These are phyloP conservation scores for Galbula dea DNA, from an alignment of 2,113 vertebrate species.

Conservation along the genomic window DNA sequence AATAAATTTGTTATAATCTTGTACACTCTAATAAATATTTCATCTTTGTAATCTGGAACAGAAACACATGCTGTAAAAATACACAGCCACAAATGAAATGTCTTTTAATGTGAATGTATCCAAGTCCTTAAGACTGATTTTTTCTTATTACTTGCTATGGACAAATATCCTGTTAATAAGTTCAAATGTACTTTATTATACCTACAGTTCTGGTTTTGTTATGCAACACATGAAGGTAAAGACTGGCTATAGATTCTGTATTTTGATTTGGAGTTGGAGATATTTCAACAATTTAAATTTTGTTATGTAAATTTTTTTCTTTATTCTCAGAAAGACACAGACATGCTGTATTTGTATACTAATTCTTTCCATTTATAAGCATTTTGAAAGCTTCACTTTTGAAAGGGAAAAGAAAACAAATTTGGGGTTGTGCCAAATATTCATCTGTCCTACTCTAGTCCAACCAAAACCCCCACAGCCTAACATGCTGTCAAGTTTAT, in stretches of 20 bases:
- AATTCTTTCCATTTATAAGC: background rate
- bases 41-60: conserved; percentile 2
- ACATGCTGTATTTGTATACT: no score
- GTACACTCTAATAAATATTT: conserved; percentile 32
- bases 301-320: background rate
- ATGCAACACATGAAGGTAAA: background rate
- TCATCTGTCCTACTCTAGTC: background rate
- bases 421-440: background rate
- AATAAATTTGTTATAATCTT: conserved; percentile 26
- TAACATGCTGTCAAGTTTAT: background rate
- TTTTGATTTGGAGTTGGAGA: background rate
- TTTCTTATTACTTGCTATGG: background rate
- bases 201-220: background rate
- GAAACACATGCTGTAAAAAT: background rate
- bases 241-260: background rate
- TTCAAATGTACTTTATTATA: background rate
- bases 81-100: background rate
- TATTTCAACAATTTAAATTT: background rate
- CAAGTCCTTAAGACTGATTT: background rate
- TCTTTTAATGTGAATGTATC: background rate
- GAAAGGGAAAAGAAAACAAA: background rate
- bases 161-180: background rate
- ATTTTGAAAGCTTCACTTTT: background rate
- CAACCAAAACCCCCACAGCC: background rate
- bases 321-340: background rate